Evolutionary conservation across 2,888 invertebrate genomes (phyloP), one percentile per base, ranked within the genome.

Genomic region (Octodonta nipae): DNA sequence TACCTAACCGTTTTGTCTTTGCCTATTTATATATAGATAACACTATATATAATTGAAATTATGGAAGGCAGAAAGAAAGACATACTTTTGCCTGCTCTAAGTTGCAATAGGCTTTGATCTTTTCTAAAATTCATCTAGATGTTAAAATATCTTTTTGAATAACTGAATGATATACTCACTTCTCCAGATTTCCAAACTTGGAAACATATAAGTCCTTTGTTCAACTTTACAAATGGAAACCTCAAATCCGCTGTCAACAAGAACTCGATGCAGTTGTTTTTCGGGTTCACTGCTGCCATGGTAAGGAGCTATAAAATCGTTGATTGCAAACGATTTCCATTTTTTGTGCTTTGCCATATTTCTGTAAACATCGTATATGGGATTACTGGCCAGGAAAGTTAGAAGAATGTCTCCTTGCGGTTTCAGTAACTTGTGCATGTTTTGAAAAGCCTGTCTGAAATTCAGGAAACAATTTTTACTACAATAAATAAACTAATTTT

Each of bases 371-470:
- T 78, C 72, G 51, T 71, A 84, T 5, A 80, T 68, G 0, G 75
- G 73, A 58, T 76, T 76, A 36, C 67, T 69, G 0, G 78, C 78
- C 15, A 81, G 56, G 48, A 83, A 81, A 11, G 75, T 67, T 2
- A 84, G 53, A 7, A 84, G 56, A 28, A 75, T 71, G 45, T 77
- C 75, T 1, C 84, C 85, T 3, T 72, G 74, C 0, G 71, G 70
- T 36, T 64, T 66, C n/a, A 85, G 57, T 31, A 84, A 55, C 17
- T 71, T 61, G 56, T 67, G 72, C 32, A 85, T 73, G 50, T 79
- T 80, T 33, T 61, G 60, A 33, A 78, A 64, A 0, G 76, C 77
- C 45, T 58, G 61, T 46, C 73, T 81, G 60, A 26, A 65, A 64
- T 22, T 20, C 4, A 22, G 2, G 2, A 22, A 22, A 22, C 11